Evolutionary conservation across 1,140 invertebrate genomes (phyloP).

Genomic region (Megalopta genalis): DNA sequence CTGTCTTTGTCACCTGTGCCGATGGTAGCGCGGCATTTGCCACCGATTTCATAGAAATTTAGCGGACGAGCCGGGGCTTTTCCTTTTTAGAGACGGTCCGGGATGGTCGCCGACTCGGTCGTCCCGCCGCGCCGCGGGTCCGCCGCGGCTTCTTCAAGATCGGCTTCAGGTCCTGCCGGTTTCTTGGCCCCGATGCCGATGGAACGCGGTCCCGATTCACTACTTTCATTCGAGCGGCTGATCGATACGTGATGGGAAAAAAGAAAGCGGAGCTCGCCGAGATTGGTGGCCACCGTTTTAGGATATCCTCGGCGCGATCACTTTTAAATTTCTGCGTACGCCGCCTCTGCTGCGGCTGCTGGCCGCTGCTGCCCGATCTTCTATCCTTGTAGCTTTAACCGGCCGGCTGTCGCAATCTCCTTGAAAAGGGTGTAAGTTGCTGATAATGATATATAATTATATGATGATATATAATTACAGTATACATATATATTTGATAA

Average conservation of each 20-base stretch:
- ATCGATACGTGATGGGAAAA: constrained; percentile 43
- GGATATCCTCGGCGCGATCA: neutral
- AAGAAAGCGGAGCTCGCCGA: constrained; percentile 38
- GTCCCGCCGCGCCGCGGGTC: too few relatives aligned
- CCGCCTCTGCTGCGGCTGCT: too few relatives aligned
- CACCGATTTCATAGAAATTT: neutral
- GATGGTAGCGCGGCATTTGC: neutral
- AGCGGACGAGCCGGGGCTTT: neutral
- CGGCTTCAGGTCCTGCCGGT: neutral
- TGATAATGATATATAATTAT: too few relatives aligned
- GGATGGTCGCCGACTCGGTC: too few relatives aligned
- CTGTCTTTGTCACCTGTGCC: constrained; percentile 32
- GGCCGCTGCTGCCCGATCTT: too few relatives aligned
- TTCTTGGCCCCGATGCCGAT: neutral
- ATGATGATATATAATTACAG: too few relatives aligned
- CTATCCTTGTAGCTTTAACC: too few relatives aligned
- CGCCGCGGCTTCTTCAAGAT: neutral
- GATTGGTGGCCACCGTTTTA: constrained; percentile 18
- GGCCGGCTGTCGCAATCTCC: too few relatives aligned
- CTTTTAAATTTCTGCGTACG: neutral
- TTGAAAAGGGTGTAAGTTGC: too few relatives aligned
- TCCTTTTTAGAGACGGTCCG: neutral
- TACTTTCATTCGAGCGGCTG: constrained; percentile 36
- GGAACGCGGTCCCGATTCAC: constrained; percentile 33
- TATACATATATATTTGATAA: too few relatives aligned